Evolutionary conservation across 2,888 invertebrate genomes (phyloP).

Genomic region (Malachius bipustulatus): DNA sequence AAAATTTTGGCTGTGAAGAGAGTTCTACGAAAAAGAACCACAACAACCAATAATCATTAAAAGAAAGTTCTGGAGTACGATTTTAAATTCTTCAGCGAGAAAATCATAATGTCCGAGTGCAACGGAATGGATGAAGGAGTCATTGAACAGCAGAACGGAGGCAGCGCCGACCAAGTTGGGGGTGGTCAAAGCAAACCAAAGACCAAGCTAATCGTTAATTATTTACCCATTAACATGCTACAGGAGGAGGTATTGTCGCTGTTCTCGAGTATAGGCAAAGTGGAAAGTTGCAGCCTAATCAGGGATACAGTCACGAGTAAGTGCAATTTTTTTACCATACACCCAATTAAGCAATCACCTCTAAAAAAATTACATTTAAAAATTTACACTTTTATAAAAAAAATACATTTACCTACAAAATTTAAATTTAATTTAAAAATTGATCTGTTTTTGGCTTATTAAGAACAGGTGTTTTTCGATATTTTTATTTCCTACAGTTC

Average conservation of each 20-base stretch:
- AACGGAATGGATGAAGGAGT: slow-evolving; percentile 69
- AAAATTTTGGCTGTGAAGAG: neutral
- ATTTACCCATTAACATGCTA: slow-evolving; percentile 98
- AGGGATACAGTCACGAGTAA: slow-evolving; percentile 93
- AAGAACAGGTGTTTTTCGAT: slow-evolving; percentile 26
- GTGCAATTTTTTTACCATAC: no score
- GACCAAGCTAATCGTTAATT: slow-evolving; percentile 99
- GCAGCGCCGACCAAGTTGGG: slow-evolving; percentile 41
- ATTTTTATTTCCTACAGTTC: slow-evolving; percentile 34
- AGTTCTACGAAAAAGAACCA: neutral
- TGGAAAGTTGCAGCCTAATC: slow-evolving; percentile 98
- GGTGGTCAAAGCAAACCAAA: slow-evolving; percentile 81
- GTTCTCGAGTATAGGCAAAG: slow-evolving; percentile 97
- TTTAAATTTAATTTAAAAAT: no score
- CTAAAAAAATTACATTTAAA: no score
- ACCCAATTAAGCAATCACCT: no score
- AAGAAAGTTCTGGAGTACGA: slow-evolving; percentile 19
- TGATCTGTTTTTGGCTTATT: slow-evolving; percentile 29
- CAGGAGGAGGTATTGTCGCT: slow-evolving; percentile 97
- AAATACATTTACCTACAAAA: no score
- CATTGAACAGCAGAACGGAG: slow-evolving; percentile 75
- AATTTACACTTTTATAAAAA: no score
- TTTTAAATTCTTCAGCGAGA: slow-evolving; percentile 28
- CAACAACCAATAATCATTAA: slow-evolving; percentile 11
- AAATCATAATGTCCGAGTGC: slow-evolving; percentile 64